Conservation (phyloP, 92 coral and sea anemone genomes). For the Virgularia gustaviana region DNA sequence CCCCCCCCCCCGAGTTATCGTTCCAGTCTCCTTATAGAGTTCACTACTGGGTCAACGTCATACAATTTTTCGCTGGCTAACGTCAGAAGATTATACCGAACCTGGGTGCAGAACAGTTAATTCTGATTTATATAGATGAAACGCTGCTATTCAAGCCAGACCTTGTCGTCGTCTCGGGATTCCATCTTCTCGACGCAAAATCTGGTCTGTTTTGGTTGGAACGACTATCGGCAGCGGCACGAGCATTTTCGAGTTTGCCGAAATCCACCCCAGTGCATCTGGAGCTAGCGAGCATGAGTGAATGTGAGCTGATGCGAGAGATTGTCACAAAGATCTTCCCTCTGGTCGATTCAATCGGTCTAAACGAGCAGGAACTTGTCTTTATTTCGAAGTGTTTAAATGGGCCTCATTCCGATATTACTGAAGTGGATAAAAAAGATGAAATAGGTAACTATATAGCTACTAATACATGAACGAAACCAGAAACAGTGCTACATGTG, state of each 20-base stretch:
- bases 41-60: too few species aligned
- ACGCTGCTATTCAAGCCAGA: conserved; percentile 57
- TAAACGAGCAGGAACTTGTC: conserved; percentile 91
- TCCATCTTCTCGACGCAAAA: conserved; percentile 81
- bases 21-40: too few species aligned
- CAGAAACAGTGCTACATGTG: not conserved
- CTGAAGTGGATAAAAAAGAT: not conserved
- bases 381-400: conserved; percentile 23
- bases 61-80: too few species aligned
- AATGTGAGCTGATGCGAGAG: conserved; percentile 66
- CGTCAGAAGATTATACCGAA: too few species aligned
- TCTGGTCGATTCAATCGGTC: conserved; percentile 73
- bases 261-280: conserved; percentile 66
- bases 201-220: conserved; percentile 54
- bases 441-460: conserved; percentile 11
- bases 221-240: conserved; percentile 7
- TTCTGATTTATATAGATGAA: conserved; percentile 51
- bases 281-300: conserved; percentile 92
- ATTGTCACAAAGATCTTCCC: conserved; percentile 74
- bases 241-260: conserved; percentile 34
- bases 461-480: not conserved
- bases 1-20: too few species aligned
- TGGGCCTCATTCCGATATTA: conserved; percentile 15
- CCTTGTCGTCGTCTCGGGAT: conserved; percentile 68
- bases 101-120: too few species aligned